These are phyloP conservation scores for Acanthococcus lagerstroemiae DNA, from an alignment of 2,888 invertebrate genomes.

Conservation along the genomic window DNA sequence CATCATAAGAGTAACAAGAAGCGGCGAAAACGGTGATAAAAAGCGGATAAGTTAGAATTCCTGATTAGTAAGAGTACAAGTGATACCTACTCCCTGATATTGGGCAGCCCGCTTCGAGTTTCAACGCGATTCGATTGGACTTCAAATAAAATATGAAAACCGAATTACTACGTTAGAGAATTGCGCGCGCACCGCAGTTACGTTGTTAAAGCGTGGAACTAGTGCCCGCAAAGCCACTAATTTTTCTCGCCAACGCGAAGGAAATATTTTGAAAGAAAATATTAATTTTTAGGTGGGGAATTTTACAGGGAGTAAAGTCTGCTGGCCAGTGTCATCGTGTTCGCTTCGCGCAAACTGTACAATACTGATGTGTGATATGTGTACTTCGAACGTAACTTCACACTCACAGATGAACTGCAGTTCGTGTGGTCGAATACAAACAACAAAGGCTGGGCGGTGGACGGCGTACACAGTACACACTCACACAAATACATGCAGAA, in stretches of 20 bases:
- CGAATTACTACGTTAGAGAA: constrained; percentile 3
- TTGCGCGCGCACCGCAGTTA: constrained; percentile 13
- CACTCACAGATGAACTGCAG: no score
- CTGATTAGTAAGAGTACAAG: background rate
- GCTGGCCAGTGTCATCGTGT: no score
- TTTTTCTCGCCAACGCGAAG: background rate
- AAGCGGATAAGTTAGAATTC: background rate
- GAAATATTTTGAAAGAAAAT: background rate
- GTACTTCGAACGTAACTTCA: no score
- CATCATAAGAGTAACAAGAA: constrained; percentile 1
- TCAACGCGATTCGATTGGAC: background rate
- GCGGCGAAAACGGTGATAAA: constrained; percentile 14
- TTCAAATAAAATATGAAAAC: background rate
- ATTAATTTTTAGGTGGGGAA: background rate
- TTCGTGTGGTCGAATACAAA: no score
- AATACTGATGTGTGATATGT: no score
- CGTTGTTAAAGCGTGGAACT: background rate
- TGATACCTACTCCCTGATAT: constrained; percentile 5
- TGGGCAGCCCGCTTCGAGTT: constrained; percentile 4
- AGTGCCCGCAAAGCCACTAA: background rate
- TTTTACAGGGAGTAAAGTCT: background rate
- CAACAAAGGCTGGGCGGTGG: no score
- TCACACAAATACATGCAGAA: no score
- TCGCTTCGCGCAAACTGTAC: no score
- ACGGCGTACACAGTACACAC: no score